These are phyloP conservation scores for Luffia ferchaultella DNA, from an alignment of 2,888 invertebrate genomes.

Conservation along the genomic window DNA sequence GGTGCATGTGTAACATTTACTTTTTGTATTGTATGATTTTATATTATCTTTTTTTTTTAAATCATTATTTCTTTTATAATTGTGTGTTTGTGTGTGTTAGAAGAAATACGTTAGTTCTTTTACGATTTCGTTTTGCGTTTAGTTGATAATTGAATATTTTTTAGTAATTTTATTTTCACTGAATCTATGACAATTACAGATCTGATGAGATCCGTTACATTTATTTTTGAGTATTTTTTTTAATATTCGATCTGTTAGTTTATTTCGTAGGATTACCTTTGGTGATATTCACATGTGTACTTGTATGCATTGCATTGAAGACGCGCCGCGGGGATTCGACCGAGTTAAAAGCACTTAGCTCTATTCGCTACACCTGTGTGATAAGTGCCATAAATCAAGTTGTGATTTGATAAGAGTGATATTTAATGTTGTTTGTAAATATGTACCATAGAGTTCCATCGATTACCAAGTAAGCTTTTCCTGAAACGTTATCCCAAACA, in stretches of 20 bases:
- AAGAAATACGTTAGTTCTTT: constrained; percentile 63
- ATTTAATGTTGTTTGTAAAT: constrained; percentile 65
- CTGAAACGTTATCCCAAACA: neutral
- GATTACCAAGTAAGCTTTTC: neutral
- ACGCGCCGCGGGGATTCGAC: constrained; percentile 31
- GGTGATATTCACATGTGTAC: constrained; percentile 46
- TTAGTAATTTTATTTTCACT: constrained; percentile 53
- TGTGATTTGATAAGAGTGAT: constrained; percentile 62
- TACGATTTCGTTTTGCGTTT: constrained; percentile 50
- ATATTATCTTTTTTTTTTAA: constrained; percentile 47
- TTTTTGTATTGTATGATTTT: constrained; percentile 40
- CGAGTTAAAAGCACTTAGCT: constrained; percentile 18
- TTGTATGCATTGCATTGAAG: constrained; percentile 37
- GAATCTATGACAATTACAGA: constrained; percentile 70
- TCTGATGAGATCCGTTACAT: constrained; percentile 49
- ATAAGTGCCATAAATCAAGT: constrained; percentile 63
- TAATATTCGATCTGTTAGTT: constrained; percentile 52
- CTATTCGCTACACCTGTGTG: constrained; percentile 42
- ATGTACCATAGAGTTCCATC: constrained; percentile 52
- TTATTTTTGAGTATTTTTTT: constrained; percentile 28
- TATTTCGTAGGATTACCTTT: constrained; percentile 38
- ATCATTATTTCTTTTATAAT: constrained; percentile 38
- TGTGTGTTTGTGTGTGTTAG: constrained; percentile 65
- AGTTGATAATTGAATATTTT: constrained; percentile 47
- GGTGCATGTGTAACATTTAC: constrained; percentile 61